Base-by-base conservation (phyloP, 2,888 invertebrate species). In the Lymantria dispar region DNA sequence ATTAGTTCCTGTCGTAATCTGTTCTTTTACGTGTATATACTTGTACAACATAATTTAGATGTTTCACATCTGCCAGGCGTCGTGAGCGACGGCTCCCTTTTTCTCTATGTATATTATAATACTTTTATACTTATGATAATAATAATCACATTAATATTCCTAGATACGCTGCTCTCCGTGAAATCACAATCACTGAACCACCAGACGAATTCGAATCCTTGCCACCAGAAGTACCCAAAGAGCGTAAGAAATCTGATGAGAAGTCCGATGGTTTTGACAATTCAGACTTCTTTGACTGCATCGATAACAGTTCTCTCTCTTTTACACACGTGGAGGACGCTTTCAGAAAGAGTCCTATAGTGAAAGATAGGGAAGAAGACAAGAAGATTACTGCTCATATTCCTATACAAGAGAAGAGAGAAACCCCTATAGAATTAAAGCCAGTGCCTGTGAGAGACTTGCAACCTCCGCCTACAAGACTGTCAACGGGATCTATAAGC, bases 141-240 rank as follows among this genome's bases (percentile, higher is more conserved):
- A 7, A 36, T 40, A 36, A 44, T 38, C 42, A 12, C 33, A 31
- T 22, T 8, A 36, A 42, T 37, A 42, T n/a, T 8, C 47, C 29
- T 47, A 77, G 76, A 68, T 97, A 97, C 75, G 97, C 97, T 0
- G 97, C 97, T 0, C 80, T 97, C 45, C 90, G 97, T 0, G 96
- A 96, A 72, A 94, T 95, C 10, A 95, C 95, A 37, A 87, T 94
- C 49, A 94, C 94, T 0, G 94, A 94, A 71, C 91, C 87, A 56
- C 87, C 86, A 43, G 94, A 93, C 8, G 94, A 93, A 51, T 87
- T 85, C 50, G 90, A 91, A 58, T 90, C 88, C 0, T 58, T 91
- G 31, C 91, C 92, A 0, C 85, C 91, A 0, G 91, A 91, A 67
- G 61, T 75, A n/a, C 85, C 91, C 0, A 92, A 91, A 64, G 91